A percentile compares a stretch with the other conserved stretches of the same genome.
Evolutionary conservation across 1,140 invertebrate species (phyloP).

Genomic region (Belonocnema kinseyi): DNA sequence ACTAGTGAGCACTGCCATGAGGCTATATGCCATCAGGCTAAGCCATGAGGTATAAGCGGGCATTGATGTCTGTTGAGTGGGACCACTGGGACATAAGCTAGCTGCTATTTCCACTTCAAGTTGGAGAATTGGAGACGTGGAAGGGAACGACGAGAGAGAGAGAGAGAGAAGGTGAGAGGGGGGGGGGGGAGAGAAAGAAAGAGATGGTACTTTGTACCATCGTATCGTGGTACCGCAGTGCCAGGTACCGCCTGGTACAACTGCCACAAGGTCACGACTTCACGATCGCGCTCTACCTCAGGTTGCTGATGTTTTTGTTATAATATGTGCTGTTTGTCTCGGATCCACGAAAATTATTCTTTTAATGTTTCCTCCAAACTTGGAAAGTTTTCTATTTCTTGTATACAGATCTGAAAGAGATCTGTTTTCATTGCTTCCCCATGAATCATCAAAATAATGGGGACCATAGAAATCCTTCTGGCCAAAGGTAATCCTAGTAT

Average conservation of each 20-base stretch:
- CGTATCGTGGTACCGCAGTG: conserved; percentile 56
- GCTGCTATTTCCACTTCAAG: too few species aligned
- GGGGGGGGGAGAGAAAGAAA: conserved; percentile 34
- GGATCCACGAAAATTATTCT: background rate
- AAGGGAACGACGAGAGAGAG: conserved; percentile 35
- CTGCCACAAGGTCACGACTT: conserved; percentile 74
- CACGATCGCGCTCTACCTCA: conserved; percentile 30
- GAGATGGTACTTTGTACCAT: conserved; percentile 60
- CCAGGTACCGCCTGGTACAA: conserved; percentile 70
- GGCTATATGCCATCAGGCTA: too few species aligned
- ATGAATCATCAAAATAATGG: too few species aligned
- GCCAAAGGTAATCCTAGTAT: too few species aligned
- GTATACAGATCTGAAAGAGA: too few species aligned
- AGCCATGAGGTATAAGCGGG: conserved; percentile 4
- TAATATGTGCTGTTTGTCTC: background rate
- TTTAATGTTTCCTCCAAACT: background rate
- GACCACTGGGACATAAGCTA: conserved; percentile 3
- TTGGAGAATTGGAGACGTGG: background rate
- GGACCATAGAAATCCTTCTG: too few species aligned
- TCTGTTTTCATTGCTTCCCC: too few species aligned
- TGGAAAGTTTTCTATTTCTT: too few species aligned
- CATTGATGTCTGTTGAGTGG: conserved; percentile 40
- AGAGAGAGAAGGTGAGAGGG: conserved; percentile 44
- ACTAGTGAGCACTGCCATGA: too few species aligned
- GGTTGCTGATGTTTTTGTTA: conserved; percentile 16